A percentile compares a stretch with the other conserved stretches of the same genome.
Evolutionary conservation across 2,113 vertebrate species (phyloP).

Genomic region (Neoarius graeffei): DNA sequence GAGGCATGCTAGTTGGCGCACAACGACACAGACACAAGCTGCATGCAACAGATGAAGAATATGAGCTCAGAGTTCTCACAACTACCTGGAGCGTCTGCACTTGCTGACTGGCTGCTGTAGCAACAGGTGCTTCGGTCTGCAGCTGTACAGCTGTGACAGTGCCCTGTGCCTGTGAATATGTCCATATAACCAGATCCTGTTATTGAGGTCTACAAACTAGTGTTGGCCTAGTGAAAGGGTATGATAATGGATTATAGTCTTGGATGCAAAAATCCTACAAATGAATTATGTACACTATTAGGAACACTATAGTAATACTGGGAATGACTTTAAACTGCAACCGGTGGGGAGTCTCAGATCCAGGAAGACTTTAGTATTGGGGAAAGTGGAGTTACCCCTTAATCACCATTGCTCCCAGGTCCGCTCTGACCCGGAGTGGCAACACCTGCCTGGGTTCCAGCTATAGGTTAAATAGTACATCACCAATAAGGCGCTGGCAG

Average conservation of each 20-base stretch:
- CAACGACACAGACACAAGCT: slow-evolving; percentile 31
- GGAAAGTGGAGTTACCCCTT: too few species aligned
- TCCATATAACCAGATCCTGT: slow-evolving; percentile 62
- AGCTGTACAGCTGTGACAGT: slow-evolving; percentile 99
- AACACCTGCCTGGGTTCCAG: too few species aligned
- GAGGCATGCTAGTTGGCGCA: slow-evolving; percentile 44
- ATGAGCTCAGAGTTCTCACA: slow-evolving; percentile 84
- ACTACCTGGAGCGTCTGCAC: slow-evolving; percentile 99
- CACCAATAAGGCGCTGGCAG: too few species aligned
- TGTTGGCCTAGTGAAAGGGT: background rate
- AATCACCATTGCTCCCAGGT: too few species aligned
- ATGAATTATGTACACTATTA: background rate
- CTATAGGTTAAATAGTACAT: too few species aligned
- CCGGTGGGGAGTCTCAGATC: too few species aligned
- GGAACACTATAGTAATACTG: background rate
- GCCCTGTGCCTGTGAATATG: slow-evolving; percentile 93
- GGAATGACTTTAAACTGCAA: too few species aligned
- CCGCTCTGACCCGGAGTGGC: too few species aligned
- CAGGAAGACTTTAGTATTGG: too few species aligned
- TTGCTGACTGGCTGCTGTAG: slow-evolving; percentile 98
- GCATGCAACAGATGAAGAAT: slow-evolving; percentile 46
- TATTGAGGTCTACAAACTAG: background rate
- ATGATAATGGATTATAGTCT: background rate
- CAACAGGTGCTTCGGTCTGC: slow-evolving; percentile 96
- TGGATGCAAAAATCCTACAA: background rate